Base-by-base conservation (phyloP, 2,888 invertebrate genomes). In the Apeira syringaria region DNA sequence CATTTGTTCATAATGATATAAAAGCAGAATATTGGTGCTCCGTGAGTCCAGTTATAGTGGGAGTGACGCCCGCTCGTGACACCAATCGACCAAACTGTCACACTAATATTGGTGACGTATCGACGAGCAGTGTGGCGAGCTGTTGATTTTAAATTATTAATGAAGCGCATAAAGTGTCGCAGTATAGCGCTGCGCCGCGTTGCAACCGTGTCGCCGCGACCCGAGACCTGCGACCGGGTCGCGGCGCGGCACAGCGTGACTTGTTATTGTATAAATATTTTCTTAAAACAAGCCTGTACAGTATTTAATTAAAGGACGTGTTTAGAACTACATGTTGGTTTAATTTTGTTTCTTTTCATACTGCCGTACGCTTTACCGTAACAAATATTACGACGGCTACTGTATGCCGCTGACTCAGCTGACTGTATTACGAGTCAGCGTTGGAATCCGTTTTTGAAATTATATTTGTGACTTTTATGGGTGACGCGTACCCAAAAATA, bases 241-340 rank as follows among this genome's bases (percentile, higher is more conserved):
- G 40, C 42, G 36, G 47, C 36, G 49, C 36, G 10, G 51, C 31
- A 37, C 47, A 28, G 39, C 50, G 55, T 41, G 52, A 46, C 61
- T 64, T 68, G 67, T 70, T 74, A 67, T 70, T 75, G 79, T 80
- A 75, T 69, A 61, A 35, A 71, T 77, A 75, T 60, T 75, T 64
- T 76, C 57, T 69, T 60, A 36, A 49, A 73, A 75, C 73, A 79
- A 46, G 71, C 79, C 80, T 84, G 85, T 84, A 83, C 85, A 85
- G 85, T 86, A 86, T 84, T 84, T 82, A 70, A 86, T 74, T 84
- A 84, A 84, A 83, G 82, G 85, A 84, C 80, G 82, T 84, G 84
- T 85, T 84, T 85, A 80, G 68, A 77, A 64, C 64, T 64, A 50
- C 31, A 1, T 2, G 46, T 39, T 56, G 11, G 50, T 56, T 60